These are phyloP conservation scores for Melopsittacus undulatus DNA, from an alignment of 2,797 vertebrate genomes.

Conservation along the genomic window DNA sequence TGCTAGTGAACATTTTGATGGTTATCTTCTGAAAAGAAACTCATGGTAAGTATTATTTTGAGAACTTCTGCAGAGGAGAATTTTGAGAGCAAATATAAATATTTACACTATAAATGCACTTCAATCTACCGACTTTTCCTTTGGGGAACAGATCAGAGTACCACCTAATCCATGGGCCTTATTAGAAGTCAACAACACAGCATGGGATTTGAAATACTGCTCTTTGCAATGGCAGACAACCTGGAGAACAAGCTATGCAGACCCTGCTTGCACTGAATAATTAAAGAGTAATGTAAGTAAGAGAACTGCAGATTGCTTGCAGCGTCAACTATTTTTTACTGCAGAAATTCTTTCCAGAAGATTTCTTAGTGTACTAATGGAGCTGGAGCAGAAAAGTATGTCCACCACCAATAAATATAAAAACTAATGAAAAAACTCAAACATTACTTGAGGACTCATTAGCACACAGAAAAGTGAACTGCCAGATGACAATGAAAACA, in stretches of 20 bases:
- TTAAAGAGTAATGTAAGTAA: not conserved
- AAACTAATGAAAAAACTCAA: not conserved
- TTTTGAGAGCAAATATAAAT: slow-evolving; percentile 2
- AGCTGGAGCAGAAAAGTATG: not conserved
- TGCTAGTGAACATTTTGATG: not conserved
- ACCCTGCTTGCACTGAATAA: not conserved
- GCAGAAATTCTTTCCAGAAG: not conserved
- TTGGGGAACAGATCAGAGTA: not conserved
- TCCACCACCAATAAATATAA: not conserved
- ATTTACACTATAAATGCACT: slow-evolving; percentile 4
- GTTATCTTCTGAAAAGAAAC: not conserved
- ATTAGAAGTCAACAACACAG: not conserved
- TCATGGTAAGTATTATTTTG: not conserved
- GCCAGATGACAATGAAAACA: not conserved
- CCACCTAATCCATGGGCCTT: not conserved
- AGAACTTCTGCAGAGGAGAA: not conserved
- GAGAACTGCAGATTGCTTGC: not conserved
- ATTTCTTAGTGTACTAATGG: not conserved
- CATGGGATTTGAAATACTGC: not conserved
- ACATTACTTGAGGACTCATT: not conserved
- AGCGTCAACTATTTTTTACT: not conserved
- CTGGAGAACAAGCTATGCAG: not conserved
- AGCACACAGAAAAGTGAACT: not conserved
- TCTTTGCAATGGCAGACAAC: not conserved
- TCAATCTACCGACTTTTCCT: not conserved